A percentile compares a stretch with the other conserved stretches of the same genome.
Conservation (phyloP, 2,113 vertebrate species). For the Chamaea fasciata region DNA sequence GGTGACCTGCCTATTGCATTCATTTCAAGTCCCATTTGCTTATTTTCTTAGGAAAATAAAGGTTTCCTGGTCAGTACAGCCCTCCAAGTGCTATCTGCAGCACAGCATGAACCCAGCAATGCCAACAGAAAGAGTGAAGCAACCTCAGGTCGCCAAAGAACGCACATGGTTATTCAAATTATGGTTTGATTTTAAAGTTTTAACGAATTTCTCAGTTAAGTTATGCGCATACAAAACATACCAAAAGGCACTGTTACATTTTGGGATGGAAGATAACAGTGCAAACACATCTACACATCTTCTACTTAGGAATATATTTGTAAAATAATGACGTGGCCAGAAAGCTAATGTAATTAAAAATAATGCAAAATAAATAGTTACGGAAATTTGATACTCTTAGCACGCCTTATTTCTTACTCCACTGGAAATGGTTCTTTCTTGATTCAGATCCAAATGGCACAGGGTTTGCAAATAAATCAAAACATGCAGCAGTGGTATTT, state of each 20-base stretch:
- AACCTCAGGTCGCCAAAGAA: neutral
- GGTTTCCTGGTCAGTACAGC: neutral
- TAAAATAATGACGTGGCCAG: neutral
- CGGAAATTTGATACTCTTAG: neutral
- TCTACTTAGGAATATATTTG: neutral
- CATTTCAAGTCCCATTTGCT: neutral
- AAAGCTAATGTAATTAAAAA: constrained; percentile 46
- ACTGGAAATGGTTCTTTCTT: neutral
- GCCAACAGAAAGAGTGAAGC: neutral
- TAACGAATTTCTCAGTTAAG: neutral
- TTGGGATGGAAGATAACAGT: neutral
- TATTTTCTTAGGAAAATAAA: neutral
- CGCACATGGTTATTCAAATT: neutral
- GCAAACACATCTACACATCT: neutral
- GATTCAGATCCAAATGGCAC: neutral
- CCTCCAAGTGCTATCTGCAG: neutral
- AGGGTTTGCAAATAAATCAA: constrained; percentile 34
- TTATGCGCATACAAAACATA: neutral
- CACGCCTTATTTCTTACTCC: neutral
- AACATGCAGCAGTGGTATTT: neutral
- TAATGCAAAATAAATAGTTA: neutral
- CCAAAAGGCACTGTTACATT: neutral
- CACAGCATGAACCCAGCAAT: neutral
- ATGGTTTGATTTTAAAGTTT: neutral
- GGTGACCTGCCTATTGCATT: neutral